Evolutionary conservation across 2,888 invertebrate species (phyloP).

Genomic region (Agelastica alni): DNA sequence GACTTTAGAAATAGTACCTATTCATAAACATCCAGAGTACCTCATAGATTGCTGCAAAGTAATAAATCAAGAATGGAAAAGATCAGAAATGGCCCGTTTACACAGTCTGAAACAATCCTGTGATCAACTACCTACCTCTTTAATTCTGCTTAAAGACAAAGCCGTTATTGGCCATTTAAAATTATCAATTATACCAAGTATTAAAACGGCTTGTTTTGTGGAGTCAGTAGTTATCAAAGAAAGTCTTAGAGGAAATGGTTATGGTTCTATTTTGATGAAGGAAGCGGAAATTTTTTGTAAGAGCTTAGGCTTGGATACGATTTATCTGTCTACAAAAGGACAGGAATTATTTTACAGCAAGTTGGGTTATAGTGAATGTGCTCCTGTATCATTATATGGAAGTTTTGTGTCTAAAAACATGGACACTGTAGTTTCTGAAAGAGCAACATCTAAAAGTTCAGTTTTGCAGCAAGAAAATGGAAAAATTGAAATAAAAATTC

Average conservation of each 20-base stretch:
- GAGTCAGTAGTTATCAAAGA: slow-evolving; percentile 82
- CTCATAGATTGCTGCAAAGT: slow-evolving; percentile 73
- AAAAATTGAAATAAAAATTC: background rate
- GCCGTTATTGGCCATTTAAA: slow-evolving; percentile 79
- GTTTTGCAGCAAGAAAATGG: background rate
- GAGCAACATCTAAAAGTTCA: slow-evolving; percentile 30
- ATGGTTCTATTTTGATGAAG: slow-evolving; percentile 76
- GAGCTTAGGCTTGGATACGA: slow-evolving; percentile 64
- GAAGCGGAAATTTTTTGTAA: slow-evolving; percentile 76
- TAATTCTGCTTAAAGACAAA: slow-evolving; percentile 65
- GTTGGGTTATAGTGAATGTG: slow-evolving; percentile 72
- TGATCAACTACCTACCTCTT: slow-evolving; percentile 72
- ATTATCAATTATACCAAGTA: slow-evolving; percentile 72
- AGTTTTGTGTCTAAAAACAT: slow-evolving; percentile 40
- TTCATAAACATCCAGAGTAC: slow-evolving; percentile 75
- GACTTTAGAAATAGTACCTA: slow-evolving; percentile 62
- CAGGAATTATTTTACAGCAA: slow-evolving; percentile 77
- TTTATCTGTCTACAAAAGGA: slow-evolving; percentile 64
- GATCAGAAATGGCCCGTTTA: slow-evolving; percentile 79
- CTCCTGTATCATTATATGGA: slow-evolving; percentile 73
- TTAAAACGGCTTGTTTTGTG: slow-evolving; percentile 73
- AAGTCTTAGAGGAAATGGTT: slow-evolving; percentile 71
- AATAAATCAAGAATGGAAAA: slow-evolving; percentile 86
- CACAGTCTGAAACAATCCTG: slow-evolving; percentile 74
- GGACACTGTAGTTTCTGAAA: slow-evolving; percentile 4